Conservation (phyloP, 2,113 vertebrate genomes). For the Ctenomys sociabilis region DNA sequence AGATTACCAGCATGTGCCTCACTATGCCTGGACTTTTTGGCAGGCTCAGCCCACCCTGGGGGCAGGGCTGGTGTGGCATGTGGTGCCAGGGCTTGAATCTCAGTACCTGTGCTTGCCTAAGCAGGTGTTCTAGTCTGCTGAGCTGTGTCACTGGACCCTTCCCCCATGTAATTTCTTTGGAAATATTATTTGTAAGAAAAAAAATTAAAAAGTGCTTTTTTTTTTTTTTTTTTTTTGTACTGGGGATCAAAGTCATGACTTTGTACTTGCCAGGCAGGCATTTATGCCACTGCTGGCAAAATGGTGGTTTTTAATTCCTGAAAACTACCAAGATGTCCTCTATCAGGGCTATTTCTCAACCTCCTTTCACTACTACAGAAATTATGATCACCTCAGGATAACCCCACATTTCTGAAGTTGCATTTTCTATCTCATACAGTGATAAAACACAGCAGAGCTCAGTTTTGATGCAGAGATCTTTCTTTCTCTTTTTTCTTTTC, state of each 20-base stretch:
- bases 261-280: no score
- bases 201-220: neutral
- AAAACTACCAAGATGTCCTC: neutral
- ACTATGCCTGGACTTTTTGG: no score
- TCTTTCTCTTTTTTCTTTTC: neutral
- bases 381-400: neutral
- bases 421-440: neutral
- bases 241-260: no score
- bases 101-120: no score
- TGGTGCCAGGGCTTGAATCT: no score
- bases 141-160: no score
- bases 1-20: no score
- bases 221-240: no score
- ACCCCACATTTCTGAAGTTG: slow-evolving; percentile 24
- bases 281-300: neutral
- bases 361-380: neutral
- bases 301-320: neutral
- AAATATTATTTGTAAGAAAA: slow-evolving; percentile 14
- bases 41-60: no score
- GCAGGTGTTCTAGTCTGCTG: no score
- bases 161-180: neutral
- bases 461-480: neutral
- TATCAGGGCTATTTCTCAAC: neutral
- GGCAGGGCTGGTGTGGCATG: no score
- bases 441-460: neutral